These are phyloP conservation scores for Aplidium turbinatum DNA, from an alignment of 23 tunicate genomes.

Conservation along the genomic window DNA sequence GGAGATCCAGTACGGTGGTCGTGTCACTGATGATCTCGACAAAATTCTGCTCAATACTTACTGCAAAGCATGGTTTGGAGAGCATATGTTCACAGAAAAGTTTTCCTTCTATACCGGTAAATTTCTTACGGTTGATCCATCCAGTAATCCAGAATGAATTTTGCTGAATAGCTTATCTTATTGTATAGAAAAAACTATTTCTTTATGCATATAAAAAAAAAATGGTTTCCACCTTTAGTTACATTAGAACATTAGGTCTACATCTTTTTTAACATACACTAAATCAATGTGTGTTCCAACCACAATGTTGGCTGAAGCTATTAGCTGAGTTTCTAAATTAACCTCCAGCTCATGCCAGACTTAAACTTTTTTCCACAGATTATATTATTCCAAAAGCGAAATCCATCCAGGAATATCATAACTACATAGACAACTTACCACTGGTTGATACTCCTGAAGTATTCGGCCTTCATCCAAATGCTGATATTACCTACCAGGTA, in stretches of 20 bases:
- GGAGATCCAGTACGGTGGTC: constrained; percentile 87
- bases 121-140: not conserved
- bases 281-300: not conserved
- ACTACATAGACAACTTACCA: constrained; percentile 74
- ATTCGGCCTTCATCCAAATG: constrained; percentile 84
- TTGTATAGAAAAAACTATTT: no score
- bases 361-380: constrained; percentile 20
- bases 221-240: no score
- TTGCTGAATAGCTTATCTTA: no score
- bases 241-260: no score
- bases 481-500: constrained; percentile 89
- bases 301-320: no score
- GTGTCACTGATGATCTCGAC: constrained; percentile 87
- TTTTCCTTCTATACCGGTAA: constrained; percentile 70
- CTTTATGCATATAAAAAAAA: no score
- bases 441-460: constrained; percentile 88
- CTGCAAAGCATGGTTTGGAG: constrained; percentile 80
- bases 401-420: constrained; percentile 59
- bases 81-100: constrained; percentile 77
- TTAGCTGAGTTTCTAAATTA: no score
- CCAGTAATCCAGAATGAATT: no score
- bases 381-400: constrained; percentile 77
- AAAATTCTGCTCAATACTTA: constrained; percentile 80
- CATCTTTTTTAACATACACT: not conserved
- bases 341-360: no score